Percentiles rank a stretch among this genome's conserved stretches.
These are phyloP conservation scores for Centropus bengalensis DNA, from an alignment of 2,113 vertebrate species.

Conservation along the genomic window DNA sequence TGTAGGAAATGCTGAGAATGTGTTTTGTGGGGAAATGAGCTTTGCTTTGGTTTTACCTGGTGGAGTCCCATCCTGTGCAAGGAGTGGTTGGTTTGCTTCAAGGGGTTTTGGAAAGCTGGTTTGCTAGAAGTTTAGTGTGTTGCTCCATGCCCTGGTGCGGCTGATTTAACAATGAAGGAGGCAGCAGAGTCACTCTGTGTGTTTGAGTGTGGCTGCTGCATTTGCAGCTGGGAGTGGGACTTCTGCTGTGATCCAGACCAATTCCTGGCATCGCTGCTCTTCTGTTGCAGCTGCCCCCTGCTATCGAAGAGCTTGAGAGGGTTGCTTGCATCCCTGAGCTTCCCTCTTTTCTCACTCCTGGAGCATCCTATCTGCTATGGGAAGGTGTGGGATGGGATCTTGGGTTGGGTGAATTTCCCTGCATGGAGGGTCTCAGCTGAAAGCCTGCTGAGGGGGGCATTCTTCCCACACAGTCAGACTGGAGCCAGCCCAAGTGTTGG, in stretches of 20 bases:
- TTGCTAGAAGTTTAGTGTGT: background rate
- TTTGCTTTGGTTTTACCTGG: background rate
- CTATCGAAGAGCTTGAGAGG: rapidly evolving
- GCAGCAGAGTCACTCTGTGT: rapidly evolving
- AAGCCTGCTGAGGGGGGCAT: background rate
- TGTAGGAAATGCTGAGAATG: background rate
- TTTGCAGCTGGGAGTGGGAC: background rate
- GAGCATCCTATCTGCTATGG: rapidly evolving
- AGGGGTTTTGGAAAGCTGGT: background rate
- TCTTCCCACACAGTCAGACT: background rate
- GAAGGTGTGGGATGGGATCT: background rate
- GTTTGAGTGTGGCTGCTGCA: background rate
- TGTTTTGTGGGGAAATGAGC: background rate
- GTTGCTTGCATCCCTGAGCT: background rate
- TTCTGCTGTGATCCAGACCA: background rate
- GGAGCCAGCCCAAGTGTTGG: background rate
- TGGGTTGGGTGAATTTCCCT: background rate
- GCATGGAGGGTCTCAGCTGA: background rate
- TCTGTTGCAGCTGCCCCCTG: background rate
- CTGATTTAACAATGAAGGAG: background rate
- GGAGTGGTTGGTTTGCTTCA: background rate
- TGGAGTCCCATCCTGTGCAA: background rate
- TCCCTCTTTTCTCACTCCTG: rapidly evolving
- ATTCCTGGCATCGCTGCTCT: background rate
- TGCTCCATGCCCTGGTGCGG: rapidly evolving